Evolutionary conservation across 2,113 vertebrate genomes (phyloP).

Genomic region (Mugil cephalus): DNA sequence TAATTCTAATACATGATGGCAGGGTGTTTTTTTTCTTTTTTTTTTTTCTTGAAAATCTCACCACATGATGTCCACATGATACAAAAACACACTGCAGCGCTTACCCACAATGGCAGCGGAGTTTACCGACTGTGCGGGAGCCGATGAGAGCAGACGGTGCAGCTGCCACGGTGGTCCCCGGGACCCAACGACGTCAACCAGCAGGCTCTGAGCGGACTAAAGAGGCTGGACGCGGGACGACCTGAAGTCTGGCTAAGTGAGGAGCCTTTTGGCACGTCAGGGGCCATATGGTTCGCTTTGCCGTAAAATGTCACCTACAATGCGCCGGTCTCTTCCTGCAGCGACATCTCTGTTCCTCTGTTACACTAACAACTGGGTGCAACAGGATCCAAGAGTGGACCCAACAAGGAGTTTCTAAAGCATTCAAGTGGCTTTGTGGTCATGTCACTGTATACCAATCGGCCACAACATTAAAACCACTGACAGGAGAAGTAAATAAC

Average conservation of each 20-base stretch:
- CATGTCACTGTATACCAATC: too few species aligned
- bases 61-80: conserved; percentile 71
- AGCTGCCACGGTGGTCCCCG: conserved; percentile 68
- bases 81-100: conserved; percentile 54
- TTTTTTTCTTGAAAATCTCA: conserved; percentile 52
- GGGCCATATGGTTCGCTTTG: conserved; percentile 18
- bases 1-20: conserved; percentile 43
- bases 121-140: conserved; percentile 56
- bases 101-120: conserved; percentile 62
- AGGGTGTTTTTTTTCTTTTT: conserved; percentile 36
- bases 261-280: conserved; percentile 22
- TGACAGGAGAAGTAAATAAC: too few species aligned
- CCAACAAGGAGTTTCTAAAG: neutral
- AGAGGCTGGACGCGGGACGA: conserved; percentile 45
- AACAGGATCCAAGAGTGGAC: neutral
- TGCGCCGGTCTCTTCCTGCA: conserved; percentile 21
- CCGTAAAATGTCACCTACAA: conserved; percentile 23
- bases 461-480: too few species aligned
- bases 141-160: conserved; percentile 56
- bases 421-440: conserved; percentile 19
- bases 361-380: neutral
- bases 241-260: conserved; percentile 28
- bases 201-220: conserved; percentile 51
- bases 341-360: conserved; percentile 16
- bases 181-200: conserved; percentile 57